Percentiles rank a stretch among this genome's conserved stretches.
phyloP scores from a whole-genome alignment of 1,140 invertebrate species.

The Meloidogyne exigua region DNA sequence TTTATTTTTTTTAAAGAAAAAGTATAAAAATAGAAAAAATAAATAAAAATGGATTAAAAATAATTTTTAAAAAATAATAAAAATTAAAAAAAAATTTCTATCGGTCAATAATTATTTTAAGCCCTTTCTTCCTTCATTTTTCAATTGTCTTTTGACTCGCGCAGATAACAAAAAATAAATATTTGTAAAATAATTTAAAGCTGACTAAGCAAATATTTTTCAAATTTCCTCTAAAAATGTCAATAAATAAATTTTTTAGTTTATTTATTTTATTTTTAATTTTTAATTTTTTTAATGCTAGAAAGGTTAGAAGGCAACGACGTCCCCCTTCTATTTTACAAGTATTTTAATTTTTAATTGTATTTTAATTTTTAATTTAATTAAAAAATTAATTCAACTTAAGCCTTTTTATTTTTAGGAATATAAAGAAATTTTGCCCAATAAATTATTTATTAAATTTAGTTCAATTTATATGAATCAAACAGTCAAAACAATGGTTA shows the following conservation, averaged over 20 bases:
- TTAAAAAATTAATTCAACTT: background rate
- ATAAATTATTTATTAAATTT: slow-evolving; percentile 9
- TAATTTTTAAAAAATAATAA: too few species aligned
- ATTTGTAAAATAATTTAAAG: background rate
- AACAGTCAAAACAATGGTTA: background rate
- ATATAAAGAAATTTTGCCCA: slow-evolving; percentile 12
- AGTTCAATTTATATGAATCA: slow-evolving; percentile 23
- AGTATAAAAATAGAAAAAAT: too few species aligned
- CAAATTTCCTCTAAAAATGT: background rate
- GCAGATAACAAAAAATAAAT: background rate
- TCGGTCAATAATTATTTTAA: too few species aligned
- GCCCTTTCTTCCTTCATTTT: background rate
- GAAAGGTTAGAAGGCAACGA: background rate
- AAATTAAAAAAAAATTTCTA: too few species aligned
- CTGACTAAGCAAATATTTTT: background rate
- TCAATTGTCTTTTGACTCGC: background rate
- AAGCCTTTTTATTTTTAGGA: background rate
- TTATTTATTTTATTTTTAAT: background rate
- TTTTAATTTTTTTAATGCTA: background rate
- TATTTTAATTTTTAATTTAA: background rate
- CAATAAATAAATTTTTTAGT: background rate
- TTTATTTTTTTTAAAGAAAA: too few species aligned
- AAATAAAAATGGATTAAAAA: too few species aligned
- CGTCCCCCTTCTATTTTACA: background rate
- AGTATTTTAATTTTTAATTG: background rate